Conservation (phyloP, 2,113 vertebrate species). For the Hiodon tergisus region DNA sequence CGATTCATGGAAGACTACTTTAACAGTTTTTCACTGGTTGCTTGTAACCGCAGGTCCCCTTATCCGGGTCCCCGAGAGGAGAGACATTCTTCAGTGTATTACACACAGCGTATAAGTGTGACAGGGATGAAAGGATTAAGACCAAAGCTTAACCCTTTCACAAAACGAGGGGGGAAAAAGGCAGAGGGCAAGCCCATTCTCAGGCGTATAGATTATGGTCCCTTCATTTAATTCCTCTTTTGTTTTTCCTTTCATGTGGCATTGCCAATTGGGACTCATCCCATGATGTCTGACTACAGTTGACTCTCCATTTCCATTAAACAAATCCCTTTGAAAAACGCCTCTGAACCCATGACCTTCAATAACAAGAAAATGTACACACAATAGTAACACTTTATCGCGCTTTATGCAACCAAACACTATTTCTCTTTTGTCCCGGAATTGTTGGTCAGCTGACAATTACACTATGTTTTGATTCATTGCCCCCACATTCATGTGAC, state of each 20-base stretch:
- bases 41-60: neutral
- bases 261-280: neutral
- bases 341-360: conserved; percentile 7
- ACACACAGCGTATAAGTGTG: conserved; percentile 47
- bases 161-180: neutral
- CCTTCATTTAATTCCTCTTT: neutral
- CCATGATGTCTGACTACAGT: neutral
- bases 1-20: too few species aligned
- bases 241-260: neutral
- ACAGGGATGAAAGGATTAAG: conserved; percentile 9
- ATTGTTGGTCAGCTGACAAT: conserved; percentile 49
- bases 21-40: neutral
- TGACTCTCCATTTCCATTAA: neutral
- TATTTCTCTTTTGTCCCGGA: conserved; percentile 53
- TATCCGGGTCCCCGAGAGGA: conserved; percentile 7
- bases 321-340: neutral
- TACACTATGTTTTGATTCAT: conserved; percentile 1
- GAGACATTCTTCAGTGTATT: conserved; percentile 75
- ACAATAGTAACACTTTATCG: neutral
- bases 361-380: neutral
- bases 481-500: conserved; percentile 38
- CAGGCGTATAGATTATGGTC: neutral
- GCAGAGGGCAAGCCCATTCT: neutral
- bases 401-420: neutral
- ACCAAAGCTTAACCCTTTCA: neutral